phyloP scores from a whole-genome alignment of 2,113 vertebrate species.

The Oceanodroma tethys region DNA sequence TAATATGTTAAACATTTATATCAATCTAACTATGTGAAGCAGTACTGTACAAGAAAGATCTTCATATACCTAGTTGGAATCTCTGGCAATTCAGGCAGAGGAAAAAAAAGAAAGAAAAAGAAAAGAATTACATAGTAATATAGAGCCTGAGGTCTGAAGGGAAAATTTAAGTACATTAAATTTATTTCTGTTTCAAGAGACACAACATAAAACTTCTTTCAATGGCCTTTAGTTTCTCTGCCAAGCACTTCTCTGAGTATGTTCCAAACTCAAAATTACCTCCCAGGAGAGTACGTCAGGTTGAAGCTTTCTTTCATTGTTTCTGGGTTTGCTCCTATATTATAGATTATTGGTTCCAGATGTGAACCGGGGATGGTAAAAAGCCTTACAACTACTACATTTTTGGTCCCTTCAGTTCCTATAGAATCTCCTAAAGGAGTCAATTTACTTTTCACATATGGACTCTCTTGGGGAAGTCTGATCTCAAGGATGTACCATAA shows the following conservation, averaged over 20 bases:
- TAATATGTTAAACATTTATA: neutral
- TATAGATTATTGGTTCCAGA: constrained; percentile 32
- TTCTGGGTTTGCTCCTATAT: neutral
- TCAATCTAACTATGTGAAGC: neutral
- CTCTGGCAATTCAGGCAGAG: neutral
- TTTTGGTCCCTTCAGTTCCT: neutral
- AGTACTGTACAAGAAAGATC: neutral
- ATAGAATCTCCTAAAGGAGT: neutral
- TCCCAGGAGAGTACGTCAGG: constrained; percentile 36
- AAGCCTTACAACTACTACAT: neutral
- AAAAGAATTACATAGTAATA: neutral
- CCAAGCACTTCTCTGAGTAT: constrained; percentile 13
- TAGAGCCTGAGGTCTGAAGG: neutral
- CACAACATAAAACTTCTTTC: constrained; percentile 41
- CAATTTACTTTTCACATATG: neutral
- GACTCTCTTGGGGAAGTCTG: neutral
- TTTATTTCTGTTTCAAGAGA: constrained; percentile 46
- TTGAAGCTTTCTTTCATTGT: neutral
- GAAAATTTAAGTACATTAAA: constrained; percentile 28
- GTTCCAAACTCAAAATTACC: constrained; percentile 35
- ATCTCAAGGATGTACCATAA: neutral
- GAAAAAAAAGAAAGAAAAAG: neutral
- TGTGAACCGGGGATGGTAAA: neutral
- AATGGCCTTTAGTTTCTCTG: constrained; percentile 10
- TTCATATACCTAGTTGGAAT: neutral